Evolutionary conservation across 2,797 vertebrate species (phyloP), one percentile per base, ranked within the genome.

Genomic region (Phataginus tricuspis): DNA sequence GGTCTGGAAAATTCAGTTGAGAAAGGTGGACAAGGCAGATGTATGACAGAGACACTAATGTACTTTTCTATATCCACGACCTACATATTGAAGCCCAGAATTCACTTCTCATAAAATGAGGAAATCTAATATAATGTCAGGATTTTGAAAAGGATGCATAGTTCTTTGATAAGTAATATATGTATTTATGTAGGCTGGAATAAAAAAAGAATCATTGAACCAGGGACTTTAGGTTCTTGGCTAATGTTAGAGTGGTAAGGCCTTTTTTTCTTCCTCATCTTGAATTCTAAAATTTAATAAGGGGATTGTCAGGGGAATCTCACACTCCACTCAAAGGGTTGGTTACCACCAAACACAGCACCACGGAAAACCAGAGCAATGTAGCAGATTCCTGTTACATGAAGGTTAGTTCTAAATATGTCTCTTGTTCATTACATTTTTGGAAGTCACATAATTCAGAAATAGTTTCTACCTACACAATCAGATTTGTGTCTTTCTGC

Each of bases 121-220:
- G 45, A 96, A 95, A 74, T 86, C 94, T 93, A 83, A 74, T 93
- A 78, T 37, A 84, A 87, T 92, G 68, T 90, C 63, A 96, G 88
- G 34, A 84, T 95, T 96, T 95, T 97, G 79, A 82, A 96, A 96
- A 97, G 74, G 75, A 86, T 61, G 45, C 57, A 25, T 93, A 86
- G 94, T 95, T 94, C 45, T 97, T 87, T 96, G 89, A 86, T 92
- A 90, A 94, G 75, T 94, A 95, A 96, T 96, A 49, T 78, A 93
- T 96, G 89, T 93, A 91, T 97, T 92, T 96, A 96, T 97, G 61
- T 61, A 95, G 68, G 34, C 80, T 82, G 11, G 45, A 94, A 87
- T 95, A 71, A 91, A 90, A 90, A 92, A 96, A 84, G 95, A 94
- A 88, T 83, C 53, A 75, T 83, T 91, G 93, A 96, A 91, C 87